Base-by-base conservation (phyloP, 2,797 vertebrate species). In the Tapirus indicus region DNA sequence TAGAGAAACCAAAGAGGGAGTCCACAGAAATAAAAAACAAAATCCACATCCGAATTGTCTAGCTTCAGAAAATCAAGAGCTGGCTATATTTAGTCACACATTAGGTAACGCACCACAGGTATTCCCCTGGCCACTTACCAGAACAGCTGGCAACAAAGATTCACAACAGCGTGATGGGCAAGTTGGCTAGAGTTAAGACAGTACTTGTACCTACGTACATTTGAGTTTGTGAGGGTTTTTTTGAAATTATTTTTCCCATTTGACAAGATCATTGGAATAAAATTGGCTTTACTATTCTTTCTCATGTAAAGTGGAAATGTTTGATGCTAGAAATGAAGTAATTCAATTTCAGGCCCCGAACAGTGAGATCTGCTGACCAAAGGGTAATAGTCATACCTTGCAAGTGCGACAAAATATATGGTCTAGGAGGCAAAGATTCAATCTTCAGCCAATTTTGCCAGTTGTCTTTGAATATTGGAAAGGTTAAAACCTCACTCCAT, bases 251-350 rank as follows among this genome's bases (percentile, higher is more conserved):
- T 95, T 96, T 90, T 90, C 44, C 91, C 11, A 91, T 47, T 94
- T 88, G 44, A 88, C 32, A 88, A 89, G 16, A 87, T 84, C 32
- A 93, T 0, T 88, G 32, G 3, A 86, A 72, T 92, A 89, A 94
- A 94, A 94, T 78, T 90, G 8, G 82, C 20, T 92, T 86, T 56
- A 92, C 60, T 93, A 62, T 75, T 83, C 38, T 72, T 92, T 72
- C 41, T 91, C 38, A 78, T 13, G 29, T 20, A 92, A 89, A 88
- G 35, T 92, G 3, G 78, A 89, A 93, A 94, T 54, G 16, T 8
- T 38, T 93, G 54, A 58, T 74, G 38, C 68, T 90, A 75, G 29
- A 78, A 92, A 94, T 77, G 8, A 91, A 91, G 12, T 35, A 66
- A 69, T 79, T 92, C 77, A 78, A 80, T 91, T 78, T 86, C 41